Base-by-base conservation (phyloP, 2,888 invertebrate species). In the Autographa gamma region DNA sequence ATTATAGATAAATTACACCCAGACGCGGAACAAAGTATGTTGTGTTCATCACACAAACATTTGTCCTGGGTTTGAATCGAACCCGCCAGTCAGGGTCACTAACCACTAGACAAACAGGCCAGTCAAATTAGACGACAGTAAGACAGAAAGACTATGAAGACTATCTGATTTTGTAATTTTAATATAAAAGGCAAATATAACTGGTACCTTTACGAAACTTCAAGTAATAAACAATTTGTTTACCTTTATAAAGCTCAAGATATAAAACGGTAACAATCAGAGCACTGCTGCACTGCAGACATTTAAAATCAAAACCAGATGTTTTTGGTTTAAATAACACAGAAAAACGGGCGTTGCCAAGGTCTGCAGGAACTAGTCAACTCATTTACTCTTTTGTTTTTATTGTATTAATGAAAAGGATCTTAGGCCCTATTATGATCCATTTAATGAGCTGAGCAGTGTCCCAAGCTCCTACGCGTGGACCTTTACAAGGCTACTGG, bases 301-400 rank as follows among this genome's bases (percentile, higher is more conserved):
- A 56, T 19, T 19, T 56, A 19, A 56, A 25, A 6, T 13, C 9
- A 19, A 63, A 19, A 74, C 14, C 38, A 74, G 48, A 79, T 34
- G 34, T 2, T 61, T 68, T 63, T 32, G 43, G 43, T 11, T 79
- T 64, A 66, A 76, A 74, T 76, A 79, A 56, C 43, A 58, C 62
- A 65, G 60, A 56, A 59, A 63, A 66, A 58, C 59, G 18, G 79
- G 43, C 69, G 66, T 66, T 38, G 14, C 0, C 76, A 76, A 76
- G 76, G 76, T 19, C 54, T 69, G 2, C 75, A 76, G 79, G 76
- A 79, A 76, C 65, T 74, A 19, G 38, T 25, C 31, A 59, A 4
- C 41, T 5, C 31, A 65, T 73, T 62, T 31, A 19, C 18, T 13
- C 5, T 19, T 14, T 13, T 19, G 8, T 56, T 56, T 56, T 13